Base-by-base conservation (phyloP, 2,888 invertebrate genomes). In the Itoplectis maculator region DNA sequence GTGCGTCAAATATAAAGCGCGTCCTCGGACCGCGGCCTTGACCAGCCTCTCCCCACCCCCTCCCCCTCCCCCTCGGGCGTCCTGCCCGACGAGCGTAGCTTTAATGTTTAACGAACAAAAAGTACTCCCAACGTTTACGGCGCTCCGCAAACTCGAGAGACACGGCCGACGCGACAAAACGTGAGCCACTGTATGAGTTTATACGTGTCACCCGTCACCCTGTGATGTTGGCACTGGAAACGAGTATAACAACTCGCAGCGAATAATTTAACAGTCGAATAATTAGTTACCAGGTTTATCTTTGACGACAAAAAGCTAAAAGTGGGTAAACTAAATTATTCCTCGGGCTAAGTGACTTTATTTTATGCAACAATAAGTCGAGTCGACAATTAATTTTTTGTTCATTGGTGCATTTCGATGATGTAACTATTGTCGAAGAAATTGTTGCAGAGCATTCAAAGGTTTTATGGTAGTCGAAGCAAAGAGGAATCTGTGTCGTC, bases 31-130 rank as follows among this genome's bases (percentile, higher is more conserved):
- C 37, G 11, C 49, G 66, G 51, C 76, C 76, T 76, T 81, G 76
- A 68, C 74, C 69, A 63, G 42, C 51, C 47, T 76, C 51, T 51
- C 40, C n/a, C n/a, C n/a, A n/a, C n/a, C n/a, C n/a, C n/a, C n/a
- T n/a, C n/a, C n/a, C n/a, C n/a, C n/a, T n/a, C n/a, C n/a, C n/a
- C 18, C 45, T 51, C 13, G 5, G 4, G 23, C 13, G 40, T 20
- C 2, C 23, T 20, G 49, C 37, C 70, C 11, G 42, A 7, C 45
- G 29, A 56, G 54, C 70, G 9, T 56, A 40, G 23, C 42, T 69
- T 74, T n/a, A 74, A 75, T 82, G 59, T 79, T 79, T 70, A 42
- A 79, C 65, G 23, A 59, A 74, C 56, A 45, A 78, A 74, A 74
- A 82, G 45, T 65, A 69, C 63, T 54, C 47, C 7, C 40, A 13